These are phyloP conservation scores for Mus musculus DNA, from an alignment of 2,113 vertebrate species.

Conservation along the genomic window DNA sequence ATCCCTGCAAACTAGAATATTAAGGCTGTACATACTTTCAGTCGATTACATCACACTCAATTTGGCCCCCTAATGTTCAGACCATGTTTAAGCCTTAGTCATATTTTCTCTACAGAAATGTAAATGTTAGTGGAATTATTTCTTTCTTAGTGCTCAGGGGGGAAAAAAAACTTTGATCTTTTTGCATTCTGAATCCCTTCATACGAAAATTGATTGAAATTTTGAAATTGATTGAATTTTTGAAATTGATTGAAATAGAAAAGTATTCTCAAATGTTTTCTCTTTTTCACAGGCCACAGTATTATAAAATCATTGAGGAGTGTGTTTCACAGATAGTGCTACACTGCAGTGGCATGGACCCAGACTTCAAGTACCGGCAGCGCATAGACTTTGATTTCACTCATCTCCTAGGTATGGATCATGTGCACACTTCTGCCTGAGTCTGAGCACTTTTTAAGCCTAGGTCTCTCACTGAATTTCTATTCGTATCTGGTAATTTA, in stretches of 20 bases:
- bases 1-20: background rate
- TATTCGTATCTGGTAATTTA: background rate
- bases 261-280: conserved; percentile 55
- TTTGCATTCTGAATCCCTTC: background rate
- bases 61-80: background rate
- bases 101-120: background rate
- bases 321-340: conserved; percentile 96
- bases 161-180: background rate
- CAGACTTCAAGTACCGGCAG: conserved; percentile 95
- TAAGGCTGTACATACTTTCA: background rate
- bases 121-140: background rate
- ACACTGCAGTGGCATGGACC: conserved; percentile 96
- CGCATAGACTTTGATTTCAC: conserved; percentile 95
- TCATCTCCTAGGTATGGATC: conserved; percentile 93
- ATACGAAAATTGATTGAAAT: conserved; percentile 20
- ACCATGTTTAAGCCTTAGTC: background rate
- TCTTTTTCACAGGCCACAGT: conserved; percentile 91
- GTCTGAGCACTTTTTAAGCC: background rate
- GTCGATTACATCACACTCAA: conserved; percentile 1
- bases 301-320: conserved; percentile 99
- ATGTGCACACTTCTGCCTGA: background rate
- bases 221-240: too few species aligned
- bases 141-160: background rate
- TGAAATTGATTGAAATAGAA: background rate
- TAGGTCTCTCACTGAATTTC: background rate